A percentile compares a stretch with the other conserved stretches of the same genome.
These are phyloP conservation scores for Meloidogyne floridensis DNA, from an alignment of 1,140 invertebrate genomes.

Conservation along the genomic window DNA sequence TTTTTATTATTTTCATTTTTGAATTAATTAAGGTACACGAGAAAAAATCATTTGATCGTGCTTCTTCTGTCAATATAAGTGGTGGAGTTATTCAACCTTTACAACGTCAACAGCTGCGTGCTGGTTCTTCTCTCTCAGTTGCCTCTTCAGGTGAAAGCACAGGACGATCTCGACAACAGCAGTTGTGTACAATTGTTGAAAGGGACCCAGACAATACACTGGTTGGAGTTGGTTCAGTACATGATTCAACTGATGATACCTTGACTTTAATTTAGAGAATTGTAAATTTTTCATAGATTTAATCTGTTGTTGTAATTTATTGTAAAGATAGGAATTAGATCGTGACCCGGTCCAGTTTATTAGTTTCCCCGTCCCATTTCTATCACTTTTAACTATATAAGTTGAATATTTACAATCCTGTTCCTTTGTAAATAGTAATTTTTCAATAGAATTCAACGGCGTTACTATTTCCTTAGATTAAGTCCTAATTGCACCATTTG, in stretches of 20 bases:
- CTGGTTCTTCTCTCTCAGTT: slow-evolving; percentile 20
- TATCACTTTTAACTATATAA: no score
- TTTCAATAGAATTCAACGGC: no score
- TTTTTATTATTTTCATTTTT: neutral
- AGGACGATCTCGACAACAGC: slow-evolving; percentile 11
- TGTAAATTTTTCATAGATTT: no score
- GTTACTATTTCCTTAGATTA: no score
- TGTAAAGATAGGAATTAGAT: no score
- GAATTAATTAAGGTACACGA: slow-evolving; percentile 2
- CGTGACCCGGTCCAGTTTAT: no score
- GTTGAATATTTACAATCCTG: no score
- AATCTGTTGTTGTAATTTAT: no score
- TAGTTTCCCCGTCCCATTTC: no score
- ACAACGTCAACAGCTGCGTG: neutral
- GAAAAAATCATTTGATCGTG: neutral
- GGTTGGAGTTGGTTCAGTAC: slow-evolving; percentile 9
- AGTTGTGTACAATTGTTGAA: slow-evolving; percentile 18
- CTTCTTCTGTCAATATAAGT: neutral
- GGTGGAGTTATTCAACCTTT: neutral
- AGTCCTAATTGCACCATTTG: no score
- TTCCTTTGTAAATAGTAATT: no score
- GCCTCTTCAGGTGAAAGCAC: slow-evolving; percentile 1
- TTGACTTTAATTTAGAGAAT: slow-evolving; percentile 15
- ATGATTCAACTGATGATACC: slow-evolving; percentile 14
- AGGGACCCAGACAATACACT: slow-evolving; percentile 30